These are phyloP conservation scores for Panurus biarmicus DNA, from an alignment of 2,113 vertebrate species.

Conservation along the genomic window DNA sequence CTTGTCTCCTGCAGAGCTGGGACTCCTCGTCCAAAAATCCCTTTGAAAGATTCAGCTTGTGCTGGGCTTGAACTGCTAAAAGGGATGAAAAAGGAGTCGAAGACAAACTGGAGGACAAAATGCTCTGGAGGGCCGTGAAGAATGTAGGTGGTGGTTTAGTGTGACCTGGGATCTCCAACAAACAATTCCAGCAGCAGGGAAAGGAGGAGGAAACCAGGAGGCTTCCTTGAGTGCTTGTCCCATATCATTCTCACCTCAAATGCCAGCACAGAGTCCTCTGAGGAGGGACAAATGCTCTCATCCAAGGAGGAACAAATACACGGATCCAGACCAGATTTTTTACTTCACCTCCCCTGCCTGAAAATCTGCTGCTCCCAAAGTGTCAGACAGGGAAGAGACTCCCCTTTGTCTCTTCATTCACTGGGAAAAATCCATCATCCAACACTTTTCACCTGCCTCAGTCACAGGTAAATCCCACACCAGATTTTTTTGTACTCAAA, in stretches of 20 bases:
- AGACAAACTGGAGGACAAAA: neutral
- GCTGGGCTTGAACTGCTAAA: neutral
- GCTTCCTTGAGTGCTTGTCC: neutral
- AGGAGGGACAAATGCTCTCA: neutral
- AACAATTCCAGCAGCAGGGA: neutral
- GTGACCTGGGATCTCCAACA: neutral
- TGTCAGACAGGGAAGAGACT: slow-evolving; percentile 54
- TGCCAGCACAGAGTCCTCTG: neutral
- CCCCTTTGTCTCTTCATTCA: slow-evolving; percentile 57
- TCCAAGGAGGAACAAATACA: neutral
- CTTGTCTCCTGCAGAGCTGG: neutral
- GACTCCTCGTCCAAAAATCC: neutral
- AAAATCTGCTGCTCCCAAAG: slow-evolving; percentile 35
- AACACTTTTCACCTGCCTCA: slow-evolving; percentile 51
- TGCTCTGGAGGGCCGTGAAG: neutral
- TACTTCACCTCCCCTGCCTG: slow-evolving; percentile 35
- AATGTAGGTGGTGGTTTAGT: neutral
- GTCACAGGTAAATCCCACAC: slow-evolving; percentile 51
- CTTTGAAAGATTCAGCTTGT: neutral
- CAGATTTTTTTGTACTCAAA: slow-evolving; percentile 1
- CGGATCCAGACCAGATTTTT: slow-evolving; percentile 63
- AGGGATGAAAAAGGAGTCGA: neutral
- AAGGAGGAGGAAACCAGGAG: neutral
- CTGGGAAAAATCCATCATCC: slow-evolving; percentile 48
- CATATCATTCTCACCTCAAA: neutral